phyloP scores from a whole-genome alignment of 2,797 vertebrate genomes.

The Channallabes apus region DNA sequence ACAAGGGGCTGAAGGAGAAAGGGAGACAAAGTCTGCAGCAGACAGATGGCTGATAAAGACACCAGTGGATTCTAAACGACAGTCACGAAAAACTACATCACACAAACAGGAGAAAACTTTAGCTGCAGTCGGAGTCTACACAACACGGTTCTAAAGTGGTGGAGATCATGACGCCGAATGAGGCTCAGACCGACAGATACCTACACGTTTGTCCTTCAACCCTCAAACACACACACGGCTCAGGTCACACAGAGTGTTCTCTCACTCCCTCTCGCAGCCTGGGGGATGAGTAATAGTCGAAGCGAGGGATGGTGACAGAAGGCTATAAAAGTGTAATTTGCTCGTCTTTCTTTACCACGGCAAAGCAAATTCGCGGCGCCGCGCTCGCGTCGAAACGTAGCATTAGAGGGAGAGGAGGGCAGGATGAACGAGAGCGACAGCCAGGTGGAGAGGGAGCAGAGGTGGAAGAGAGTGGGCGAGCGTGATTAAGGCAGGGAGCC shows the following conservation, averaged over 20 bases:
- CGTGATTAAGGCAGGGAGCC: constrained; percentile 41
- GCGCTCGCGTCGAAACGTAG: constrained; percentile 38
- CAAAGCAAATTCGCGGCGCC: constrained; percentile 76
- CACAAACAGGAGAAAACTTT: neutral
- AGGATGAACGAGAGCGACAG: constrained; percentile 9
- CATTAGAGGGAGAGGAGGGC: constrained; percentile 5
- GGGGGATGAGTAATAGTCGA: constrained; percentile 71
- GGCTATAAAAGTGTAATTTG: constrained; percentile 81
- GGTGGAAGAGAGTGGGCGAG: constrained; percentile 54
- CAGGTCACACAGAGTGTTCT: constrained; percentile 31
- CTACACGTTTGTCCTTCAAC: constrained; percentile 42
- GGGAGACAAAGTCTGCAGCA: constrained; percentile 23
- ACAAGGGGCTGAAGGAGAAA: neutral
- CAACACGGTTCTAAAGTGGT: constrained; percentile 14
- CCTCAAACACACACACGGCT: constrained; percentile 13
- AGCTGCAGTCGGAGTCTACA: neutral
- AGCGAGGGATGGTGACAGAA: constrained; percentile 76
- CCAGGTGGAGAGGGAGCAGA: constrained; percentile 44
- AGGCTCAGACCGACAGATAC: constrained; percentile 30
- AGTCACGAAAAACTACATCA: constrained; percentile 25
- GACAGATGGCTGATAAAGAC: constrained; percentile 44
- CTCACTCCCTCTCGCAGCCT: constrained; percentile 43
- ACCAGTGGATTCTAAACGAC: constrained; percentile 38
- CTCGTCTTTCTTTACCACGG: constrained; percentile 70
- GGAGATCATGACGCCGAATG: constrained; percentile 22